Base-by-base conservation (phyloP, 1,140 invertebrate genomes). In the Thaumatotibia leucotreta region DNA sequence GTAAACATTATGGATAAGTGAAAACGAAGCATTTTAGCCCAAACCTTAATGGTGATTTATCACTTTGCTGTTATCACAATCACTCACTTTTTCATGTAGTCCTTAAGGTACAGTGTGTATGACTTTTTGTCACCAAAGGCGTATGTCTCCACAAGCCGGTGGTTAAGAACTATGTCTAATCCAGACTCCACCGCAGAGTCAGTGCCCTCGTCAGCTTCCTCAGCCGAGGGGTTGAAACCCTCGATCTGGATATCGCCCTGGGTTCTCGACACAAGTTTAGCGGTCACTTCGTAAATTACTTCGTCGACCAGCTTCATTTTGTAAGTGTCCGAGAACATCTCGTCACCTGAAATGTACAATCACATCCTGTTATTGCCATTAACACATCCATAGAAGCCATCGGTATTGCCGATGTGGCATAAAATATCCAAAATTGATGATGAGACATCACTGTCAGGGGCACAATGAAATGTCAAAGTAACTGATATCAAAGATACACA, bases 271-370 rank as follows among this genome's bases (percentile, higher is more conserved):
- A 98, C 93, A 45, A 97, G 89, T 94, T 94, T 97, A 77, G 97
- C 98, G 84, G 97, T 96, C 29, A 99, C 98, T 94, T 99, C 98
- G 80, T 98, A 99, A 35, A 99, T 84, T 24, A 98, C 97, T 87
- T 98, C 96, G 85, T 99, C 97, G 10, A 99, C 93, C 58, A 99
- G 90, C 87, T 98, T 98, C 67, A 98, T 95, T 92, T 96, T 98
- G 88, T 97, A 98, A n/a, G 97, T 96, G 91, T 99, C 98, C 33
- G 98, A 98, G 93, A 98, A 98, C 95, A 99, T 97, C 92, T 99
- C 98, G 91, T 99, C 98, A 77, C 97, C 97, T 97, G 92, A 86
- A 89, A 90, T 33, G n/a, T 32, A 70, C 24, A 65, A 69, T 68
- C 50, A 39, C 70, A 61, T 24, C 14, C 31, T 58, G 61, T 52